A percentile compares a stretch with the other conserved stretches of the same genome.
These are phyloP conservation scores for Acheta domesticus DNA, from an alignment of 2,888 invertebrate species.

Conservation along the genomic window DNA sequence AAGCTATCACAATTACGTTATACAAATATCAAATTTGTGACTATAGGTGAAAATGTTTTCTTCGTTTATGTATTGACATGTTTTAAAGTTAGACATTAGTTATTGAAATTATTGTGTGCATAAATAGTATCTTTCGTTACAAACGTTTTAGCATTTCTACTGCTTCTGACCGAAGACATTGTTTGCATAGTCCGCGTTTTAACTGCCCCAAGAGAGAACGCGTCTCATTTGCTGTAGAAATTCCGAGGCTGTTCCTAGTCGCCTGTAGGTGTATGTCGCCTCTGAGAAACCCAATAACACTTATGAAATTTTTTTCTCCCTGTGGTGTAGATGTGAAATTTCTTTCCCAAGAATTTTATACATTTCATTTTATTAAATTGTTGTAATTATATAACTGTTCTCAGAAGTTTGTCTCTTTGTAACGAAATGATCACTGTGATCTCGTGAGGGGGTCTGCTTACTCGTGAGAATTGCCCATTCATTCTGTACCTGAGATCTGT, in stretches of 20 bases:
- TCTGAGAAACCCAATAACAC: too few relatives aligned
- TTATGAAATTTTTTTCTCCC: neutral
- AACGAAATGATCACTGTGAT: neutral
- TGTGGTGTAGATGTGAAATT: too few relatives aligned
- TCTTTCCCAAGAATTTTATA: neutral
- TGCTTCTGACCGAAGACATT: neutral
- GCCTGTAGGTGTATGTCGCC: neutral
- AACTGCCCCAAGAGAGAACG: neutral
- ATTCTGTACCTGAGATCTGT: slow-evolving; percentile 32
- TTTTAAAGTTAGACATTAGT: too few relatives aligned
- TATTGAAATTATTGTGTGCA: too few relatives aligned
- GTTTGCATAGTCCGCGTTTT: neutral
- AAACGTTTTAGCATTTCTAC: too few relatives aligned
- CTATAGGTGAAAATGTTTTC: too few relatives aligned
- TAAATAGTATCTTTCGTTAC: too few relatives aligned
- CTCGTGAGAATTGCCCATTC: slow-evolving; percentile 30
- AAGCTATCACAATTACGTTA: neutral
- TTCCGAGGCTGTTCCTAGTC: neutral
- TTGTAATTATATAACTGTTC: neutral
- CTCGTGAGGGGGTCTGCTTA: slow-evolving; percentile 22
- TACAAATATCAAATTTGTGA: too few relatives aligned
- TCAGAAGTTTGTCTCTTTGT: neutral
- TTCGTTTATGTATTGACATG: too few relatives aligned
- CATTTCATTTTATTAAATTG: neutral
- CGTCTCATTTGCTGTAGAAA: neutral